Evolutionary conservation across 2,113 vertebrate genomes (phyloP).

Genomic region (Malurus cyaneus): DNA sequence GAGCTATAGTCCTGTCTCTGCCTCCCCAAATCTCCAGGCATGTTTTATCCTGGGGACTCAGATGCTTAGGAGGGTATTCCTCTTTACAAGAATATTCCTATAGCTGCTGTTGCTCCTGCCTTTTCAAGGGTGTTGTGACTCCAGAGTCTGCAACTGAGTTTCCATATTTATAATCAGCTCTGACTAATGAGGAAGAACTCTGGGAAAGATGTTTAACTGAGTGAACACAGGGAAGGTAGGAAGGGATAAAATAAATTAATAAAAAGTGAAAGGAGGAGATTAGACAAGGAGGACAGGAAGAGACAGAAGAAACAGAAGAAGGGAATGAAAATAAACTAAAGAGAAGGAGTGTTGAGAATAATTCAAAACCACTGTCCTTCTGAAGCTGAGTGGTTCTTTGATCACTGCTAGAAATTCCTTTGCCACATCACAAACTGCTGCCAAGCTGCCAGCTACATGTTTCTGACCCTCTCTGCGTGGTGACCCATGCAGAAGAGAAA

Average conservation of each 20-base stretch:
- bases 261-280: not conserved
- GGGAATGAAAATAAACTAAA: not conserved
- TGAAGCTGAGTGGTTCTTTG: not conserved
- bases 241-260: not conserved
- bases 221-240: not conserved
- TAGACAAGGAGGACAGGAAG: not conserved
- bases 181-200: not conserved
- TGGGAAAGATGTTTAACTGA: not conserved
- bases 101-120: not conserved
- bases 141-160: not conserved
- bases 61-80: not conserved
- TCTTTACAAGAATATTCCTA: not conserved
- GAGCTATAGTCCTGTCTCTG: not conserved
- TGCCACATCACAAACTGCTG: not conserved
- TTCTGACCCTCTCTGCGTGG: not conserved
- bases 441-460: not conserved
- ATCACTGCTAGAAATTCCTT: not conserved
- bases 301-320: not conserved
- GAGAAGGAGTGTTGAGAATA: not conserved
- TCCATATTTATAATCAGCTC: not conserved
- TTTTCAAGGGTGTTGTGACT: not conserved
- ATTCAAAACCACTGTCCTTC: not conserved
- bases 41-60: not conserved
- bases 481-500: not conserved
- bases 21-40: not conserved